These are phyloP conservation scores for Drosophila busckii DNA, from an alignment of 1,140 invertebrate species.

Conservation along the genomic window DNA sequence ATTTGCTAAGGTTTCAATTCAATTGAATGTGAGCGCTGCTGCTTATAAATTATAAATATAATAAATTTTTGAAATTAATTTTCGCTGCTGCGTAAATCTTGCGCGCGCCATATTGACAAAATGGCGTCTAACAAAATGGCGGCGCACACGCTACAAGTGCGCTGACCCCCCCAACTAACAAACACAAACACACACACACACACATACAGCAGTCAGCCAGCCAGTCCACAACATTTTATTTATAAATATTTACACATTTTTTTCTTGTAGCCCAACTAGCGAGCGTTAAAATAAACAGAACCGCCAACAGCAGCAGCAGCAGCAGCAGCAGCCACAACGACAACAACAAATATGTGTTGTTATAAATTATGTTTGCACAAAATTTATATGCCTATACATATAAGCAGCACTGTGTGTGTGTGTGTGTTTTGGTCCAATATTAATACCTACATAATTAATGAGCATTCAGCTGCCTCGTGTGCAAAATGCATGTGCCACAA, in stretches of 20 bases:
- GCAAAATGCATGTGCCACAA: conserved; percentile 63
- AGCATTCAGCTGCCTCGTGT: conserved; percentile 60
- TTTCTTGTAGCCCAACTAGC: conserved; percentile 40
- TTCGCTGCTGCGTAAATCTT: conserved; percentile 1
- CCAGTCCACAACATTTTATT: conserved; percentile 30
- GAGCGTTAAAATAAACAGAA: conserved; percentile 69
- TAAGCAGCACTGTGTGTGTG: conserved; percentile 16
- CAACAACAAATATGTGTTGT: conserved; percentile 64
- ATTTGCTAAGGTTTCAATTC: conserved; percentile 44
- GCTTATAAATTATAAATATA: neutral
- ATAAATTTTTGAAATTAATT: neutral
- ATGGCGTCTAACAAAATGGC: conserved; percentile 64
- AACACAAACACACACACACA: neutral
- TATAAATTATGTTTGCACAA: conserved; percentile 71
- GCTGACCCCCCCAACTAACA: conserved; percentile 53
- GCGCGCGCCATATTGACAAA: conserved; percentile 18
- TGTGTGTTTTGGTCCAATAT: conserved; percentile 45
- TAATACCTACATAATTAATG: conserved; percentile 59
- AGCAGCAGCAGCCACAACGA: conserved; percentile 21
- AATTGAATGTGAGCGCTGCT: neutral
- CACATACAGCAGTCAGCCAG: neutral
- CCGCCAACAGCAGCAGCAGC: conserved; percentile 38
- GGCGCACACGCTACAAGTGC: conserved; percentile 35
- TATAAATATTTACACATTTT: conserved; percentile 41
- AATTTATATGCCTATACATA: conserved; percentile 54